Base-by-base conservation (phyloP, 2,797 vertebrate species). In the Eurystomus glaucurus region DNA sequence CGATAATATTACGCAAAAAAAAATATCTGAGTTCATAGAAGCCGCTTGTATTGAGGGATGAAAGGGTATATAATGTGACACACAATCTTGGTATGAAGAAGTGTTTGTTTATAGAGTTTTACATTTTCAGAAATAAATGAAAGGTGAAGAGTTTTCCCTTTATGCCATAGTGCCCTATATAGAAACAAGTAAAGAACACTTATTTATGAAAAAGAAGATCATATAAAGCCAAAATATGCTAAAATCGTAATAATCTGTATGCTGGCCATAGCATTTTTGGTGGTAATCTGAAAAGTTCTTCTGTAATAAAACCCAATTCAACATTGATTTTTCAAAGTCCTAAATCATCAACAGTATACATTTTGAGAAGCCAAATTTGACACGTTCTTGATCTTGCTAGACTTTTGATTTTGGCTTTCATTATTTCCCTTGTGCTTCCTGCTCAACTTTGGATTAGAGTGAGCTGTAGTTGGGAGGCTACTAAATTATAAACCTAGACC, bases 211-310 rank as follows among this genome's bases (percentile, higher is more conserved):
- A 80, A 60, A 41, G 21, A 37, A 46, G 43, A 65, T 84, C 12
- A n/a, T 17, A 72, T 70, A 57, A 80, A 76, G 39, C 26, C 35
- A 60, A 81, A 86, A 52, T 46, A 52, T 87, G 52, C 14, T 80
- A 2, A 82, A 39, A 21, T 21, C 43, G 3, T 81, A 6, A 1
- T 72, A 43, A 71, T n/a, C 51, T 66, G 8, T 74, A 2, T 92
- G 17, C 17, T 76, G 84, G 17, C 46, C 29, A 5, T 41, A 77
- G 70, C n/a, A 33, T 64, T 89, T 93, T 58, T 88, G 41, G 50
- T 95, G 96, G 94, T 97, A 96, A 97, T 78, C 95, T 97, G 94
- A 97, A 96, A 97, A 96, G 95, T 96, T 97, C 50, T 83, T 74
- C 39, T 39, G 6, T 64, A 78, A 41, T 43, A 41, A 91, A 93